phyloP scores from a whole-genome alignment of 2,797 vertebrate genomes.

The Menidia menidia region DNA sequence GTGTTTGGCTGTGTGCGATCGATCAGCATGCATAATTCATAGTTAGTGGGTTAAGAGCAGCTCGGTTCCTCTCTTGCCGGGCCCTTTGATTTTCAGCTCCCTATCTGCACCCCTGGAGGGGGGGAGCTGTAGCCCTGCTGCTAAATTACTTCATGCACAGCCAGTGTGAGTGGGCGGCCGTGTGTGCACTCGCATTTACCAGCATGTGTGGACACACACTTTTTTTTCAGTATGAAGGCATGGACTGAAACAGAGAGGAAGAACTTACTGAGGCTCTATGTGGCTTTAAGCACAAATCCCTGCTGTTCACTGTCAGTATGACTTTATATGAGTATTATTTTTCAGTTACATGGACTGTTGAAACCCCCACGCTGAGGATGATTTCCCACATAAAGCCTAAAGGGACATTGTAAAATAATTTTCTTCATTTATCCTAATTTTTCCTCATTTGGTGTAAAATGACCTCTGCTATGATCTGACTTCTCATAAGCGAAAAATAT shows the following conservation, averaged over 20 bases:
- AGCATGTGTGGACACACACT: constrained; percentile 4
- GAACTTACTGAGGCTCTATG: constrained; percentile 26
- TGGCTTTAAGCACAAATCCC: constrained; percentile 33
- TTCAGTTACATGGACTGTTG: constrained; percentile 8
- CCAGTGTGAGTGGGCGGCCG: constrained; percentile 39
- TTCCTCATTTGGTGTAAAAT: too few species aligned
- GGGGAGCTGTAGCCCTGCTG: constrained; percentile 53
- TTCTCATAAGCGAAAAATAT: too few species aligned
- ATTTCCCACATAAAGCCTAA: constrained; percentile 10
- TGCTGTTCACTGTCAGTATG: constrained; percentile 22
- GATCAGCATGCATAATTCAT: constrained; percentile 83
- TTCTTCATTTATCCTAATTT: too few species aligned
- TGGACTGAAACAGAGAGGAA: constrained; percentile 8
- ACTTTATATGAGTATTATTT: constrained; percentile 43
- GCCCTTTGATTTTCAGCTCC: constrained; percentile 70
- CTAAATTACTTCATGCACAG: constrained; percentile 51
- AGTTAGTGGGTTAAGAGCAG: constrained; percentile 67
- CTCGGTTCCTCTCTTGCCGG: constrained; percentile 50
- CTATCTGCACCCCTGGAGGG: constrained; percentile 42
- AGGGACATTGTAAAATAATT: not conserved
- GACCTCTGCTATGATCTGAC: too few species aligned
- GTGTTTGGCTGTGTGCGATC: constrained; percentile 74
- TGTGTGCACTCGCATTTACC: constrained; percentile 10
- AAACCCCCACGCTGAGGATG: constrained; percentile 12
- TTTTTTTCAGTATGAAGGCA: constrained; percentile 4